Conservation (phyloP, 2,113 vertebrate species). For the Nanorana parkeri region DNA sequence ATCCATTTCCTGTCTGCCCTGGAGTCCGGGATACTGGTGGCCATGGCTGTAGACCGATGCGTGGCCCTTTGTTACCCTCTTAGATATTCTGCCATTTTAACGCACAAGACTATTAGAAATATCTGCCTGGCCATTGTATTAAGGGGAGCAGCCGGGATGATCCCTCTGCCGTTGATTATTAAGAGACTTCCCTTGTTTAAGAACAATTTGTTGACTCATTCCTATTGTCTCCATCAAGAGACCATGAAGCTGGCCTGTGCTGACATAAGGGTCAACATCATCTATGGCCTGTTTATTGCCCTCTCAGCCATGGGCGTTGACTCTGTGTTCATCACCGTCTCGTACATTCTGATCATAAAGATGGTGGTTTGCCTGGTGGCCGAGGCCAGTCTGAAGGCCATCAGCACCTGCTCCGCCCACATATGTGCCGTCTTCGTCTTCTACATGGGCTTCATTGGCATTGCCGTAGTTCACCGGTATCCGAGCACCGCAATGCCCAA, state of each 20-base stretch:
- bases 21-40: slow-evolving; percentile 31
- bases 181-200: slow-evolving; percentile 64
- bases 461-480: slow-evolving; percentile 70
- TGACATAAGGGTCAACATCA: slow-evolving; percentile 64
- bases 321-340: slow-evolving; percentile 69
- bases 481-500: slow-evolving; percentile 51
- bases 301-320: slow-evolving; percentile 66
- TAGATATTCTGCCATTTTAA: slow-evolving; percentile 59
- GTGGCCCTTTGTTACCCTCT: slow-evolving; percentile 61
- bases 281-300: slow-evolving; percentile 65
- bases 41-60: slow-evolving; percentile 30
- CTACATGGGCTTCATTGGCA: slow-evolving; percentile 64
- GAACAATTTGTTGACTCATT: slow-evolving; percentile 63
- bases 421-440: slow-evolving; percentile 68
- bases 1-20: slow-evolving; percentile 32
- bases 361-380: slow-evolving; percentile 62
- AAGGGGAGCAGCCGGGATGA: slow-evolving; percentile 56
- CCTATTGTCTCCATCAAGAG: slow-evolving; percentile 72
- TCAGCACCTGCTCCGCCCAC: slow-evolving; percentile 69
- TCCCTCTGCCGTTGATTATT: slow-evolving; percentile 66
- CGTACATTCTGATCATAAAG: slow-evolving; percentile 69
- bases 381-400: slow-evolving; percentile 60
- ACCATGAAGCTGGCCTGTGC: slow-evolving; percentile 69
- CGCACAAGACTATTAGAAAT: slow-evolving; percentile 44
- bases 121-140: slow-evolving; percentile 36